Conservation (phyloP, 2,797 vertebrate genomes). For the Pipistrellus pipistrellus region DNA sequence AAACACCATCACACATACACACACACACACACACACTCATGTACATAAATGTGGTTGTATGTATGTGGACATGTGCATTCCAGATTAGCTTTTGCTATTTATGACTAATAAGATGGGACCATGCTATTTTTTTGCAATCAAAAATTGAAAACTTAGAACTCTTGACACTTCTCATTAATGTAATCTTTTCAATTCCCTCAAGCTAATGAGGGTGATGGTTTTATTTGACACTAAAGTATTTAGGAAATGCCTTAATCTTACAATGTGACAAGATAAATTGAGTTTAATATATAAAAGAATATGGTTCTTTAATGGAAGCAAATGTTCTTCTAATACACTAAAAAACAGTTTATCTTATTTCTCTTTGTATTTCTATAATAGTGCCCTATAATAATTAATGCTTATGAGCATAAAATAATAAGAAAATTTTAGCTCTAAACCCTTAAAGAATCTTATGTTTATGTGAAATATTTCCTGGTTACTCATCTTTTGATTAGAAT, state of each 20-base stretch:
- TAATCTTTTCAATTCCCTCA: constrained; percentile 76
- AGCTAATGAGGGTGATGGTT: constrained; percentile 73
- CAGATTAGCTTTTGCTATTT: constrained; percentile 54
- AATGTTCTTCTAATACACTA: constrained; percentile 60
- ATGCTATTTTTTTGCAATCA: constrained; percentile 60
- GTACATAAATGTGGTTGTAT: background rate
- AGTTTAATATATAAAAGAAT: constrained; percentile 64
- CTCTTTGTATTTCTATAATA: background rate
- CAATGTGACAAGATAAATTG: constrained; percentile 71
- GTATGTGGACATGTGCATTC: background rate
- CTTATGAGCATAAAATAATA: constrained; percentile 27
- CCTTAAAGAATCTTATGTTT: constrained; percentile 35
- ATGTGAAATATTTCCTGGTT: constrained; percentile 52
- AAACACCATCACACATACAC: background rate
- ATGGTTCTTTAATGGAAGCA: constrained; percentile 47
- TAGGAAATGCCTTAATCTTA: constrained; percentile 77
- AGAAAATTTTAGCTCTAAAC: constrained; percentile 35
- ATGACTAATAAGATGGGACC: background rate
- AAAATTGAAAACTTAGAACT: constrained; percentile 75
- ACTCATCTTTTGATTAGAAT: constrained; percentile 58
- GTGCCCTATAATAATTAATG: constrained; percentile 58
- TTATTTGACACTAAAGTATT: constrained; percentile 79
- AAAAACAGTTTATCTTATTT: constrained; percentile 32
- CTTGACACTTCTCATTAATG: constrained; percentile 74
- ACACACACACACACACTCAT: background rate